Conservation (phyloP, 2,797 vertebrate species). For the Tenualosa ilisha region DNA sequence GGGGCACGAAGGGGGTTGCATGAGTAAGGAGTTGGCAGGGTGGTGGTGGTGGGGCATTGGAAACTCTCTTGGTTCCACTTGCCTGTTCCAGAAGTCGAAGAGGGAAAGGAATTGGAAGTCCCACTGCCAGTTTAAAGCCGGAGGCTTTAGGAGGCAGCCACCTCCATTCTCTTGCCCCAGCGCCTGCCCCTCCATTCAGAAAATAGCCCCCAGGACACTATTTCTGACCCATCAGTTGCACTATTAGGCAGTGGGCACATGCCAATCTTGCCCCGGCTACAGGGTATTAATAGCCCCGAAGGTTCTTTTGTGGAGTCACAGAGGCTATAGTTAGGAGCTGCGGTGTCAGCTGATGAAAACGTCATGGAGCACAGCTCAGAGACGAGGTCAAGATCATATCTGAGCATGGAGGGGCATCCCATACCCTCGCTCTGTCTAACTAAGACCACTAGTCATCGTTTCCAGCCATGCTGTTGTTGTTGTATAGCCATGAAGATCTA, state of each 20-base stretch:
- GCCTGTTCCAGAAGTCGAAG: slow-evolving; percentile 42
- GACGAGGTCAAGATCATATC: slow-evolving; percentile 45
- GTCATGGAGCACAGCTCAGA: slow-evolving; percentile 33
- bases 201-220: slow-evolving; percentile 57
- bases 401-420: slow-evolving; percentile 16
- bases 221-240: slow-evolving; percentile 50
- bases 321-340: slow-evolving; percentile 53
- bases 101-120: slow-evolving; percentile 33
- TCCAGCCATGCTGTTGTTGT: not conserved
- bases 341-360: slow-evolving; percentile 43
- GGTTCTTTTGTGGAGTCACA: slow-evolving; percentile 58
- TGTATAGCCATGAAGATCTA: no score
- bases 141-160: slow-evolving; percentile 1
- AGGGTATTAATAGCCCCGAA: slow-evolving; percentile 54
- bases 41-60: slow-evolving; percentile 32
- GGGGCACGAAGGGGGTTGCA: not conserved
- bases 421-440: slow-evolving; percentile 35
- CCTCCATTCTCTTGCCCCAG: not conserved
- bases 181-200: slow-evolving; percentile 27
- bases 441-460: not conserved
- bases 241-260: slow-evolving; percentile 39
- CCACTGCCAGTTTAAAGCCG: slow-evolving; percentile 22
- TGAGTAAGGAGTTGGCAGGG: not conserved
- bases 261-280: slow-evolving; percentile 47
- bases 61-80: slow-evolving; percentile 56